Evolutionary conservation across 2,113 vertebrate species (phyloP), one percentile per base, ranked within the genome.

Genomic region (Myiozetetes cayanensis): DNA sequence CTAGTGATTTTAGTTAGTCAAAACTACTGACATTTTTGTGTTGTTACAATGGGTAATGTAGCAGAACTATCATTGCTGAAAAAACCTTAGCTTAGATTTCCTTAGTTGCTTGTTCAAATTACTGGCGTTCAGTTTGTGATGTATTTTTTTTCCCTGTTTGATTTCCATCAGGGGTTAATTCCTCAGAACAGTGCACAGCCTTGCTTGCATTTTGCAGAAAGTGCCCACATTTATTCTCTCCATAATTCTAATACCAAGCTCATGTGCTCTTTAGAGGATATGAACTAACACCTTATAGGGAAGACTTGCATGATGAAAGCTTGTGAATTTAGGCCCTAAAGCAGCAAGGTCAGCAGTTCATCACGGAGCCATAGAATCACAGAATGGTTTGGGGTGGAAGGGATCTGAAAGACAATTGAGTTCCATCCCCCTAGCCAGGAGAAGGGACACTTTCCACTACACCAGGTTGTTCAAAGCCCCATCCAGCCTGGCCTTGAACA

Each of bases 391-490:
- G 59, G 10, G 59, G 8, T 39, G 35, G 35, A 61, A 61, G 16
- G 28, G 10, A n/a, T 11, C 4, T 46, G 24, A 59, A 74, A 39
- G 16, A 8, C 24, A 10, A 18, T 17, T 0, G 0, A 17, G 8
- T 25, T 82, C 53, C 46, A 68, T 33, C 8, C 33, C 35, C 23
- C 19, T 28, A 7, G 33, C 19, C 27, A 21, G 0, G 14, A 17
- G 20, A 21, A 61, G 28, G 4, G 39, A 14, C 44, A 52, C 8
- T 10, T 47, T 61, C n/a, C 62, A 25, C 39, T 25, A 12, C 8
- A 49, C 10, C 35, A 49, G 35, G 3, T 31, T 35, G 9, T 17
- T 43, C 31, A 56, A 43, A 74, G 23, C 22, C 28, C 23, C 61
- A 61, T 46, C 33, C 28, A 24, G 8, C 19, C 46, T 21, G 27